Percentiles rank a stretch among this genome's conserved stretches.
phyloP scores from a whole-genome alignment of 2,113 vertebrate genomes.

The Dipodomys merriami region DNA sequence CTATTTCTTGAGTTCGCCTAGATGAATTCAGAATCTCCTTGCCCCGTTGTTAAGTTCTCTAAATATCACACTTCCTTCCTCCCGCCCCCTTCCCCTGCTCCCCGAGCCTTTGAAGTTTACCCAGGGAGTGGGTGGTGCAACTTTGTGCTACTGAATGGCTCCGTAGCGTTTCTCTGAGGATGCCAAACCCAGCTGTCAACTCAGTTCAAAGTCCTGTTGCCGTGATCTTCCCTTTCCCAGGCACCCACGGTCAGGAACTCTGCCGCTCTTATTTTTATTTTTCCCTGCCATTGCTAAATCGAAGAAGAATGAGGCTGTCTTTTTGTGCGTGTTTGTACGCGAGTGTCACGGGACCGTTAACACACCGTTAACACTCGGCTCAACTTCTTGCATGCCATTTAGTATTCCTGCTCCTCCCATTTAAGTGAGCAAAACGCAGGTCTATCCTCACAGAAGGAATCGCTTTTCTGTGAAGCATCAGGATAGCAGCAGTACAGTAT shows the following conservation, averaged over 20 bases:
- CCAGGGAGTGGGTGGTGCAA: background rate
- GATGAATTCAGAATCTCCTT: constrained; percentile 46
- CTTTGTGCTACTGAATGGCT: constrained; percentile 25
- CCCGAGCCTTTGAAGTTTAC: constrained; percentile 73
- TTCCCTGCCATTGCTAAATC: constrained; percentile 8
- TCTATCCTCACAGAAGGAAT: background rate
- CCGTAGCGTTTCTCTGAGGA: constrained; percentile 64
- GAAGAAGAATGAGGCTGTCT: background rate
- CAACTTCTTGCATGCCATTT: constrained; percentile 65
- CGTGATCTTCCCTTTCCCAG: constrained; percentile 33
- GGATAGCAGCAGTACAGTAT: background rate
- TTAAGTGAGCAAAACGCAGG: background rate
- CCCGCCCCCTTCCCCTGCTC: background rate
- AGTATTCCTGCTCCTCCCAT: background rate
- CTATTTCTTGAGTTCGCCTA: constrained; percentile 18
- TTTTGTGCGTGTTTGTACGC: background rate
- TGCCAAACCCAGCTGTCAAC: constrained; percentile 67
- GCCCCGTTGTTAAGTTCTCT: constrained; percentile 61
- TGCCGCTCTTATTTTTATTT: background rate
- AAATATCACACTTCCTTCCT: constrained; percentile 80
- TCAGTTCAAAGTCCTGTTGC: constrained; percentile 64
- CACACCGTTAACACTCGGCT: background rate
- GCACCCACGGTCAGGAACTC: background rate
- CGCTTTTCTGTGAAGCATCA: background rate
- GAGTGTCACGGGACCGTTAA: background rate